Conservation (phyloP, 2,113 vertebrate genomes). For the Gracilinanus agilis region DNA sequence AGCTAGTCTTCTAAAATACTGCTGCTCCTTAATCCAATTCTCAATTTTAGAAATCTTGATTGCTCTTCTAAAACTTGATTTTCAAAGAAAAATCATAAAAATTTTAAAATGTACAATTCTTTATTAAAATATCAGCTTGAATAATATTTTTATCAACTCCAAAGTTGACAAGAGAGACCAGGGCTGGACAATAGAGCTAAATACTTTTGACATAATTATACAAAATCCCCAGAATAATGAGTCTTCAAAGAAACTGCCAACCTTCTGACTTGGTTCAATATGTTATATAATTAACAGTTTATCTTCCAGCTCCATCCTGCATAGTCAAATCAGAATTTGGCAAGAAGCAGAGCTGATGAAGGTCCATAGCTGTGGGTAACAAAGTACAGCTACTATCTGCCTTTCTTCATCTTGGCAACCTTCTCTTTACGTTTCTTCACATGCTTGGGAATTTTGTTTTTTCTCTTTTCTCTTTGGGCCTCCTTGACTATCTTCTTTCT, state of each 20-base stretch:
- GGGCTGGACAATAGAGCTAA: neutral
- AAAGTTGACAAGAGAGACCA: slow-evolving; percentile 14
- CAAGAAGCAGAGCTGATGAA: neutral
- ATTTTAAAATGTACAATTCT: slow-evolving; percentile 51
- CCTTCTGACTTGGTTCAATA: neutral
- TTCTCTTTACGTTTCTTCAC: slow-evolving; percentile 96
- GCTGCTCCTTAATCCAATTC: neutral
- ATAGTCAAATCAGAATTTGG: slow-evolving; percentile 37
- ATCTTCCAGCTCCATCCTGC: neutral
- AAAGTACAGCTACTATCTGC: slow-evolving; percentile 82
- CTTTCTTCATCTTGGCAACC: slow-evolving; percentile 92
- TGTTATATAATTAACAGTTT: neutral
- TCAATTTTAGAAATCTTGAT: neutral
- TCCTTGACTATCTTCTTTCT: slow-evolving; percentile 94
- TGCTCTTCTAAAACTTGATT: neutral
- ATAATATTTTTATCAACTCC: slow-evolving; percentile 33
- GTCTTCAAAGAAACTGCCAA: neutral
- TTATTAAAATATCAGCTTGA: slow-evolving; percentile 60
- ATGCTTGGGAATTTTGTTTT: slow-evolving; percentile 93
- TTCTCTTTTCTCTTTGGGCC: slow-evolving; percentile 95
- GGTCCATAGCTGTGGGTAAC: neutral
- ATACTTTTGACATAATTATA: slow-evolving; percentile 18
- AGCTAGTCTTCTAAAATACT: neutral
- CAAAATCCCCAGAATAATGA: neutral
- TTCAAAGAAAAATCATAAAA: slow-evolving; percentile 52